phyloP scores from a whole-genome alignment of 2,113 vertebrate genomes.

The Clarias magur region DNA sequence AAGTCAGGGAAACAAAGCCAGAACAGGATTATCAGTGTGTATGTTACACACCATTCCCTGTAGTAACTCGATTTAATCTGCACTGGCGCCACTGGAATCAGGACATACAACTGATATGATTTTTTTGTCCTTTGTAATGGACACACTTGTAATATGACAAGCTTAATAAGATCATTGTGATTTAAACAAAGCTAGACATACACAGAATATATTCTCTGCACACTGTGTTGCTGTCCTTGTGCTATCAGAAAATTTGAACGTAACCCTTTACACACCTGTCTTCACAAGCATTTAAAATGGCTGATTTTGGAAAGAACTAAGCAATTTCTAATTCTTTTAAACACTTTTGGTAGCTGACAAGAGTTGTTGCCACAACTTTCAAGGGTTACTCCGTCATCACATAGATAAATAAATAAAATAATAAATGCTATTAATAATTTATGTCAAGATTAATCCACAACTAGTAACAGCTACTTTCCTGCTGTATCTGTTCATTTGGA shows the following conservation, averaged over 20 bases:
- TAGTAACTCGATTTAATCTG: conserved; percentile 8
- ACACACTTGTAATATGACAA: background rate
- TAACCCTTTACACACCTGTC: background rate
- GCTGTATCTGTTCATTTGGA: background rate
- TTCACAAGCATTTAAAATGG: background rate
- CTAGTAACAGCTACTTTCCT: background rate
- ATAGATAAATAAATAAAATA: no score
- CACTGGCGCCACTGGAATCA: background rate
- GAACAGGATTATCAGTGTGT: background rate
- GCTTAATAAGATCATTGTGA: background rate
- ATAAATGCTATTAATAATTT: background rate
- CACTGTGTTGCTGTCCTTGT: background rate
- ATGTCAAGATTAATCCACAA: background rate
- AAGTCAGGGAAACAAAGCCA: conserved; percentile 24
- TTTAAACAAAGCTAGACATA: conserved; percentile 4
- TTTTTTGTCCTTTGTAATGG: conserved; percentile 9
- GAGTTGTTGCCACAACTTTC: background rate
- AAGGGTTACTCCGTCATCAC: background rate
- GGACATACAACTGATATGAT: conserved; percentile 4
- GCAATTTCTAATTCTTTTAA: background rate
- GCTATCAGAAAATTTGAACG: background rate
- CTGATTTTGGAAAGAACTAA: background rate
- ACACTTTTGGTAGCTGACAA: background rate
- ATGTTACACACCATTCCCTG: conserved; percentile 17
- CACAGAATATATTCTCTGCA: background rate